phyloP scores from a whole-genome alignment of 2,113 vertebrate species.

The Clinocottus analis region DNA sequence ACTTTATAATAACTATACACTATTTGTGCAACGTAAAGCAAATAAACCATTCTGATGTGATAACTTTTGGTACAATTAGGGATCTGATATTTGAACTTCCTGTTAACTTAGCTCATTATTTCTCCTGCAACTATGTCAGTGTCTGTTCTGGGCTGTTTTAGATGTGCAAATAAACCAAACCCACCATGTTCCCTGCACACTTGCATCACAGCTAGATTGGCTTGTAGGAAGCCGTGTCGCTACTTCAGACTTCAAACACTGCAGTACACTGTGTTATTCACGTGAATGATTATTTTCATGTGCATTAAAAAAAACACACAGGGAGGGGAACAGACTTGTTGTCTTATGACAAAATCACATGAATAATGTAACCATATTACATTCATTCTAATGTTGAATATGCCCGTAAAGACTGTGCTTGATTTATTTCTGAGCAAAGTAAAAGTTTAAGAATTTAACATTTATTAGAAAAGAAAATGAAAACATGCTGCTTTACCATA shows the following conservation, averaged over 20 bases:
- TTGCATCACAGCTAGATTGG: neutral
- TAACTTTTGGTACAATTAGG: neutral
- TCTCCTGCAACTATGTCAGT: neutral
- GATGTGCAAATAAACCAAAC: slow-evolving; percentile 30
- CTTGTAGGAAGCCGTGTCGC: neutral
- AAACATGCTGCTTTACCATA: slow-evolving; percentile 2
- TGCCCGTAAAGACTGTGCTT: slow-evolving; percentile 30
- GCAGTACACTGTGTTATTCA: neutral
- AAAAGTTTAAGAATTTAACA: slow-evolving; percentile 6
- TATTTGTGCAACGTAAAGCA: no score
- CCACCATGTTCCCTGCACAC: neutral
- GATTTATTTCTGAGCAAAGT: slow-evolving; percentile 15
- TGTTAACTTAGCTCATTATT: neutral
- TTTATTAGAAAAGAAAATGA: neutral
- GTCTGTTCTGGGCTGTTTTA: neutral
- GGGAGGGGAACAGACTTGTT: no score
- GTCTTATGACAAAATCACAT: slow-evolving; percentile 1
- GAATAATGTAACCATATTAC: slow-evolving; percentile 20
- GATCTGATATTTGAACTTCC: neutral
- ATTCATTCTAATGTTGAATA: slow-evolving; percentile 33
- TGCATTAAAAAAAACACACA: neutral
- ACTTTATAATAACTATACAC: no score
- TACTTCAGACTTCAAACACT: slow-evolving; percentile 15
- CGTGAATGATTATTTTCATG: slow-evolving; percentile 4
- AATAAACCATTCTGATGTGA: neutral